phyloP scores from a whole-genome alignment of 2,888 invertebrate genomes.

The Cylloceria caligata region DNA sequence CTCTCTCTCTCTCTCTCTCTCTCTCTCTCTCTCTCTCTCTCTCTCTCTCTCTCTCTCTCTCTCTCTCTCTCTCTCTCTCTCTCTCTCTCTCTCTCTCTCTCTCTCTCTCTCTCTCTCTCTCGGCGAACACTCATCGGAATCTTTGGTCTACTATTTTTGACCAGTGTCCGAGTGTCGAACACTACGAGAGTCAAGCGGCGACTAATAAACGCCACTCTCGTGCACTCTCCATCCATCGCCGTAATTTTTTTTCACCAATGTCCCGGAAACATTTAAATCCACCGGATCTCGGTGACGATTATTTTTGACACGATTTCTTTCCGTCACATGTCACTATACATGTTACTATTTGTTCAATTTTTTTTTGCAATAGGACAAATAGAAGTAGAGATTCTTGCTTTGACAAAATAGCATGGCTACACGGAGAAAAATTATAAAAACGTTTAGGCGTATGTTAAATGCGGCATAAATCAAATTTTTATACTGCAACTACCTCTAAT shows the following conservation, averaged over 20 bases:
- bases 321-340: slow-evolving; percentile 67
- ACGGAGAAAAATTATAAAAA: too few relatives aligned
- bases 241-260: slow-evolving; percentile 27
- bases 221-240: slow-evolving; percentile 8
- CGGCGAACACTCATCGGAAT: slow-evolving; percentile 16
- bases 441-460: too few relatives aligned
- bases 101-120: too few relatives aligned
- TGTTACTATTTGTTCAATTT: slow-evolving; percentile 14
- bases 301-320: slow-evolving; percentile 63
- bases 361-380: background rate
- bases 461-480: too few relatives aligned
- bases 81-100: too few relatives aligned
- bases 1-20: too few relatives aligned
- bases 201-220: slow-evolving; percentile 22
- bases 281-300: slow-evolving; percentile 26
- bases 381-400: background rate
- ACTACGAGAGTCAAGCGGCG: slow-evolving; percentile 20
- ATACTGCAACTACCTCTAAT: too few relatives aligned
- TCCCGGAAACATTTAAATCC: slow-evolving; percentile 76
- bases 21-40: too few relatives aligned
- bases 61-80: too few relatives aligned
- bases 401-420: background rate
- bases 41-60: too few relatives aligned
- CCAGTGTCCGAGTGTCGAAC: slow-evolving; percentile 16
- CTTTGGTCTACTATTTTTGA: slow-evolving; percentile 27